Evolutionary conservation across 2,888 invertebrate species (phyloP), one percentile per base, ranked within the genome.

Genomic region (Chironomus tentans): DNA sequence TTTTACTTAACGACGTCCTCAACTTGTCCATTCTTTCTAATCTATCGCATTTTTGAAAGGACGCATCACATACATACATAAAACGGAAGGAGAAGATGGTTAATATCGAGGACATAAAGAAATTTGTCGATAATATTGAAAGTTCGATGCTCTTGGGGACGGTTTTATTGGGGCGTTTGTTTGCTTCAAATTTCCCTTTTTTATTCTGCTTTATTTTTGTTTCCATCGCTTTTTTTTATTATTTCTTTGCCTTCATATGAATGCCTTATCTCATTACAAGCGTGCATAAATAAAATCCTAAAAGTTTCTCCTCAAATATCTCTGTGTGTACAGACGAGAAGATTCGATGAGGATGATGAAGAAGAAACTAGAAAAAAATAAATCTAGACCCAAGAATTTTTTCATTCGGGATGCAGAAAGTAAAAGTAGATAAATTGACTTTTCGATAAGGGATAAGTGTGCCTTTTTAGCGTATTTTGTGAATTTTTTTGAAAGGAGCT

Each of bases 361-460:
- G 21, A 15, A 56, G n/a, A 13, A 24, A 65, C 24, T 65, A 24
- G 24, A 65, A 24, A 56, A 18, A 56, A 56, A 65, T 65, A 65
- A 24, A 24, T 24, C 24, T 24, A 24, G 65, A 65, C 22, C 21
- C 65, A 21, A 21, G 10, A 4, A 10, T 38, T 38, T 38, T 38
- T 38, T 10, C 10, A 7, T 38, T 10, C 4, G 38, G 38, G 38
- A 38, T 38, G 13, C 24, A 21, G 21, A 65, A 65, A 24, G 21
- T 22, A 22, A 65, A 71, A 71, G 71, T 28, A 71, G 56, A 71
- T 71, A 71, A 71, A 71, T 71, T 71, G 71, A 61, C 71, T 56
- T 71, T 22, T 71, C 71, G 71, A 71, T 71, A 71, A 71, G 56
- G 68, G 61, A 65, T 65, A 65, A 65, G 24, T 24, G 24, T 65